Conservation (phyloP, 2,113 vertebrate species). For the Gambusia holbrooki region DNA sequence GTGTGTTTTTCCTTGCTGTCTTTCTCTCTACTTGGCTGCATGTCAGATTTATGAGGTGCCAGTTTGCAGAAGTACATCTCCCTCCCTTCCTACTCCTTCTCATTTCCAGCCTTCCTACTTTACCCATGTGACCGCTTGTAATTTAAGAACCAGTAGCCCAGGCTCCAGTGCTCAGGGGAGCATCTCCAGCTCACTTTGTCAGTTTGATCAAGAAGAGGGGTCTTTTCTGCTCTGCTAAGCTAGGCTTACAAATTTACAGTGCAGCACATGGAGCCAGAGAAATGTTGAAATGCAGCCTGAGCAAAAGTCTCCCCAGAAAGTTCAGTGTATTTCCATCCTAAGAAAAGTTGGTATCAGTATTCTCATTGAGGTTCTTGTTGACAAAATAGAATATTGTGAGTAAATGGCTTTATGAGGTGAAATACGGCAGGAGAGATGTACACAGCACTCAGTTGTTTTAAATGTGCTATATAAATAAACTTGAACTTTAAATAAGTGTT, state of each 20-base stretch:
- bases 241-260: conserved; percentile 38
- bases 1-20: background rate
- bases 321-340: conserved; percentile 2
- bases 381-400: background rate
- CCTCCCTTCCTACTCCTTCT: conserved; percentile 33
- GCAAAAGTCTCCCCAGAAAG: background rate
- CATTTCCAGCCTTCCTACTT: conserved; percentile 48
- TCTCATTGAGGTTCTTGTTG: background rate
- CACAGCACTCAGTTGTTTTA: background rate
- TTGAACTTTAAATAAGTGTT: background rate
- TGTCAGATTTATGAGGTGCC: conserved; percentile 79
- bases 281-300: conserved; percentile 32
- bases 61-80: conserved; percentile 55
- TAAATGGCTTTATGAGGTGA: too few species aligned
- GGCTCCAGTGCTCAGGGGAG: conserved; percentile 48
- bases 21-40: conserved; percentile 69
- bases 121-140: conserved; percentile 65
- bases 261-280: conserved; percentile 8
- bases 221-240: conserved; percentile 44
- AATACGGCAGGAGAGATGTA: too few species aligned
- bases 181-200: conserved; percentile 46
- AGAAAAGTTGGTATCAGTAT: background rate
- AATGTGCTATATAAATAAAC: background rate
- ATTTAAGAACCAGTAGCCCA: conserved; percentile 64
- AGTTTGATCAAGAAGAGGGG: conserved; percentile 56